Conservation (phyloP, 1,140 invertebrate genomes). For the Muscidifurax raptorellus region DNA sequence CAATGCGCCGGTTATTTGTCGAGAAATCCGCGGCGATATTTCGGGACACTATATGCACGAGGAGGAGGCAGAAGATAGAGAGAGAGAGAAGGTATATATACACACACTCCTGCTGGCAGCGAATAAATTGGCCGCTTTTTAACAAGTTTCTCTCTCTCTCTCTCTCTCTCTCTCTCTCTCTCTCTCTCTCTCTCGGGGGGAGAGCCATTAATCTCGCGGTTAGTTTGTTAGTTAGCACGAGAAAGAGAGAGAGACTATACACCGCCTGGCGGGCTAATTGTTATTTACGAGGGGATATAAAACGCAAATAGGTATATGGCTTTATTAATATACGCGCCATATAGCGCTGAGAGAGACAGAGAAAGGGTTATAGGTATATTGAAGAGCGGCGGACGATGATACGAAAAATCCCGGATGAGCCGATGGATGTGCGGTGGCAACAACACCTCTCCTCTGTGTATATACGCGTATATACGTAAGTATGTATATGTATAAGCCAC, state of each 20-base stretch:
- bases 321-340: constrained; percentile 38
- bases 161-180: constrained; percentile 39
- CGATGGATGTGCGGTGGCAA: too few relatives aligned
- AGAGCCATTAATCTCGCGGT: constrained; percentile 66
- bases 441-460: too few relatives aligned
- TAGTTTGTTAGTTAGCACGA: constrained; percentile 63
- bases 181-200: constrained; percentile 36
- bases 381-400: neutral
- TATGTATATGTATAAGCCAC: too few relatives aligned
- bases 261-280: constrained; percentile 63
- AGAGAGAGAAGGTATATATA: too few relatives aligned
- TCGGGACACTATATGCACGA: neutral
- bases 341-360: neutral
- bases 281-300: constrained; percentile 67
- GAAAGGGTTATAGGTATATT: neutral
- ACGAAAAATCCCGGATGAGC: neutral
- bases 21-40: constrained; percentile 8
- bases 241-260: neutral
- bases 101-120: neutral
- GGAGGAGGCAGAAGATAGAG: neutral
- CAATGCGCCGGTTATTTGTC: constrained; percentile 27
- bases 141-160: constrained; percentile 56
- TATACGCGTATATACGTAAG: too few relatives aligned
- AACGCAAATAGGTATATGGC: constrained; percentile 24
- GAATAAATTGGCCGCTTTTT: constrained; percentile 51